These are phyloP conservation scores for Pimpla rufipes DNA, from an alignment of 2,888 invertebrate species.

Conservation along the genomic window DNA sequence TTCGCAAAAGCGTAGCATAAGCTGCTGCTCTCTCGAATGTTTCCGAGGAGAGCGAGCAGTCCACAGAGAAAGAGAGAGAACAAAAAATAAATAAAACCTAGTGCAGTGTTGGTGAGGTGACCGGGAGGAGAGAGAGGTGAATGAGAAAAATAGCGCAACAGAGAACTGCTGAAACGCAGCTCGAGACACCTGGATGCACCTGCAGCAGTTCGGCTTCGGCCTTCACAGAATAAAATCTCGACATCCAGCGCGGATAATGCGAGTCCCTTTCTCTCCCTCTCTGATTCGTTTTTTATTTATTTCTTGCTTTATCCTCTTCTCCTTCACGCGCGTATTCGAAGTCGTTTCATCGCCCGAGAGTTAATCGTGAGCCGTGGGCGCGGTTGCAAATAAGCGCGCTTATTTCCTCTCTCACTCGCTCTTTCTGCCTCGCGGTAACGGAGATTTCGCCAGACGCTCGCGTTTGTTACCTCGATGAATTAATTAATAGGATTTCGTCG, in stretches of 20 bases:
- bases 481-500: slow-evolving; percentile 57
- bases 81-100: slow-evolving; percentile 27
- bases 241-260: slow-evolving; percentile 7
- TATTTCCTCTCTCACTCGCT: neutral
- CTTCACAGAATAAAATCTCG: slow-evolving; percentile 29
- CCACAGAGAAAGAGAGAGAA: neutral
- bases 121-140: neutral
- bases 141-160: neutral
- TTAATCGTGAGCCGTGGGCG: slow-evolving; percentile 34
- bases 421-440: neutral
- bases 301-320: neutral
- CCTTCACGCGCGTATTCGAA: neutral
- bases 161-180: neutral
- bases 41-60: slow-evolving; percentile 1
- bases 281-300: neutral
- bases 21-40: slow-evolving; percentile 9
- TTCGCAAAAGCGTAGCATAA: neutral
- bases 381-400: slow-evolving; percentile 20
- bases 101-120: neutral
- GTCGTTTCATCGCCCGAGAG: slow-evolving; percentile 27
- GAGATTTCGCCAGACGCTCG: slow-evolving; percentile 2
- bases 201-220: slow-evolving; percentile 24
- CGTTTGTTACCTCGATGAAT: slow-evolving; percentile 56
- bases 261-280: slow-evolving; percentile 9
- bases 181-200: slow-evolving; percentile 39